Evolutionary conservation across 2,888 invertebrate species (phyloP), one percentile per base, ranked within the genome.

Genomic region (Panopea generosa): DNA sequence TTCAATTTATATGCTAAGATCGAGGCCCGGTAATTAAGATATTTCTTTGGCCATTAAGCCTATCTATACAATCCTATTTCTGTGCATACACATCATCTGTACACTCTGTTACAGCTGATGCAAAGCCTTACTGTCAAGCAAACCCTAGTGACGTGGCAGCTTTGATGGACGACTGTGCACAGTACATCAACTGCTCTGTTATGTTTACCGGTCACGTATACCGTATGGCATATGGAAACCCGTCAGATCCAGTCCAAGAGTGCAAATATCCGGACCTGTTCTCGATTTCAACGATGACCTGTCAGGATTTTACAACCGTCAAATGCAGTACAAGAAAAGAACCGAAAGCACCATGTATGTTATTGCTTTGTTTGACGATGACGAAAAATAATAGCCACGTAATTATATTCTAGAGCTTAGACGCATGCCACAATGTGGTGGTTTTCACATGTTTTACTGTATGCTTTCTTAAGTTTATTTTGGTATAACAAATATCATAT

Each of bases 201-300:
- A 33, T 33, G 33, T 33, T 33, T 33, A 67, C 43, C 11, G 56
- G 40, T 11, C 33, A 45, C 9, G 43, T 27, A 24, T 62, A 43
- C 38, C 56, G 50, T 45, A 57, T 52, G 14, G 66, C 49, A 14
- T 20, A 38, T 1, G 29, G 29, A 24, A 47, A 38, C 22, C 33
- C 20, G 11, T 16, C 40, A 16, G 56, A 61, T 29, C 43, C 38
- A 6, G 55, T 80, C 20, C 66, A 76, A 59, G 83, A 84, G 56
- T 84, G 84, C 53, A 38, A 27, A 0, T 84, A 84, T 50, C 84
- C 84, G 7, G 77, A 84, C 57, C 57, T 85, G 29, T 85, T 84
- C 74, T 84, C 84, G 6, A 62, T 66, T 0, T 16, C 67, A 0
- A 72, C 77, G 7, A 62, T 63, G 59, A 68, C 72, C 7, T 85